Conservation (phyloP, 2,888 invertebrate species). For the Strigamia crassipes region DNA sequence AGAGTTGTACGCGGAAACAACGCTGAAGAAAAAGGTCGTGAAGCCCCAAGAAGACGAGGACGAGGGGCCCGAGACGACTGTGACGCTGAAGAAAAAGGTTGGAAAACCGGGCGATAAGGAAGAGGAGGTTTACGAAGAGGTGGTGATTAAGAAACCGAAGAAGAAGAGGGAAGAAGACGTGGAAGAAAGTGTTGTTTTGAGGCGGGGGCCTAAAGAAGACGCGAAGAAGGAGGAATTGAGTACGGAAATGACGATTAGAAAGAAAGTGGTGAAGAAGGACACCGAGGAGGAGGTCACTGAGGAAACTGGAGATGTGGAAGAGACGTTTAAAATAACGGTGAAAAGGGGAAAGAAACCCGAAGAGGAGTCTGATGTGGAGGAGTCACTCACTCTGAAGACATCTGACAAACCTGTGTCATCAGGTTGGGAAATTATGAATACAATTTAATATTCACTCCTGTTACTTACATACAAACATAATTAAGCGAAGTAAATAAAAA, state of each 20-base stretch:
- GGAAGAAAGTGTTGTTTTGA: slow-evolving; percentile 52
- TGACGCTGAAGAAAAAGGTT: slow-evolving; percentile 44
- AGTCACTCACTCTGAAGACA: slow-evolving; percentile 51
- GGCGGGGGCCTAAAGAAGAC: neutral
- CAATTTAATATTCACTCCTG: neutral
- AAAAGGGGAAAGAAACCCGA: slow-evolving; percentile 59
- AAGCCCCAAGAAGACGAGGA: neutral
- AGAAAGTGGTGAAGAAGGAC: slow-evolving; percentile 51
- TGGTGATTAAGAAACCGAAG: slow-evolving; percentile 50
- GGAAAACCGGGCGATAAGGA: slow-evolving; percentile 47
- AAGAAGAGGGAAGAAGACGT: slow-evolving; percentile 56
- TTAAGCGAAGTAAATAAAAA: neutral
- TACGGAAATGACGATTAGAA: slow-evolving; percentile 51
- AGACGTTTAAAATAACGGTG: slow-evolving; percentile 53
- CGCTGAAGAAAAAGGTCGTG: slow-evolving; percentile 52
- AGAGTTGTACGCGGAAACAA: slow-evolving; percentile 57
- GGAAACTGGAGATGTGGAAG: neutral
- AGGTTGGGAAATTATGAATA: slow-evolving; percentile 48
- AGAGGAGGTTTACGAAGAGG: slow-evolving; percentile 45
- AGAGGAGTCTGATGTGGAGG: slow-evolving; percentile 59
- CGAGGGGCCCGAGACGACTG: slow-evolving; percentile 44
- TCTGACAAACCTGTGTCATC: slow-evolving; percentile 48
- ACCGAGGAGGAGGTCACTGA: neutral
- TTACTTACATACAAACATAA: neutral
- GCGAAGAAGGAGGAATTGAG: slow-evolving; percentile 51